These are phyloP conservation scores for Junonia oenone DNA, from an alignment of 2,888 invertebrate genomes.

Conservation along the genomic window DNA sequence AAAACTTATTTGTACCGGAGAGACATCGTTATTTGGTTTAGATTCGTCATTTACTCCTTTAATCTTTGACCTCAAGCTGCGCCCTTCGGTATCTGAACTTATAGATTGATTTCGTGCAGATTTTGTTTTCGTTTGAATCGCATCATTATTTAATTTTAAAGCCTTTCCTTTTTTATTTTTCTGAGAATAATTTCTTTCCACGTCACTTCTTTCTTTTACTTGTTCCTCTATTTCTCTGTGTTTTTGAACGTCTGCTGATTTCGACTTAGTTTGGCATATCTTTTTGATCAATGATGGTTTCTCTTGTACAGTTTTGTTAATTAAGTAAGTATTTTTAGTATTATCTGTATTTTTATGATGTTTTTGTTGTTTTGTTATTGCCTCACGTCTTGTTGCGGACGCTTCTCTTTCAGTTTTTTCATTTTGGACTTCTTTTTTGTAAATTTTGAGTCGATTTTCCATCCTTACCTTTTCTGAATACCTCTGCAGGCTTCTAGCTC, in stretches of 20 bases:
- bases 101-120: constrained; percentile 24
- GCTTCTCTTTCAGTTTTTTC: constrained; percentile 42
- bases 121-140: constrained; percentile 14
- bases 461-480: constrained; percentile 71
- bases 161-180: constrained; percentile 22
- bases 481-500: constrained; percentile 68
- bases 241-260: constrained; percentile 43
- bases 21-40: constrained; percentile 25
- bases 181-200: too few relatives aligned
- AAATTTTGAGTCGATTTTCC: constrained; percentile 66
- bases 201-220: constrained; percentile 12
- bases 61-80: constrained; percentile 36
- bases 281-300: constrained; percentile 34
- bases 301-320: constrained; percentile 53
- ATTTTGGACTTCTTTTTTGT: constrained; percentile 53
- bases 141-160: constrained; percentile 17
- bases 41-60: constrained; percentile 43
- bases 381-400: constrained; percentile 32
- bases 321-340: constrained; percentile 48
- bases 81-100: constrained; percentile 13
- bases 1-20: constrained; percentile 64
- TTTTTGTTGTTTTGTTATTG: constrained; percentile 27
- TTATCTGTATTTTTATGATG: too few relatives aligned
- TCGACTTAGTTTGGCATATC: constrained; percentile 40
- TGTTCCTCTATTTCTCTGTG: constrained; percentile 31